These are phyloP conservation scores for Tridacna crocea DNA, from an alignment of 2,888 invertebrate species.

Conservation along the genomic window DNA sequence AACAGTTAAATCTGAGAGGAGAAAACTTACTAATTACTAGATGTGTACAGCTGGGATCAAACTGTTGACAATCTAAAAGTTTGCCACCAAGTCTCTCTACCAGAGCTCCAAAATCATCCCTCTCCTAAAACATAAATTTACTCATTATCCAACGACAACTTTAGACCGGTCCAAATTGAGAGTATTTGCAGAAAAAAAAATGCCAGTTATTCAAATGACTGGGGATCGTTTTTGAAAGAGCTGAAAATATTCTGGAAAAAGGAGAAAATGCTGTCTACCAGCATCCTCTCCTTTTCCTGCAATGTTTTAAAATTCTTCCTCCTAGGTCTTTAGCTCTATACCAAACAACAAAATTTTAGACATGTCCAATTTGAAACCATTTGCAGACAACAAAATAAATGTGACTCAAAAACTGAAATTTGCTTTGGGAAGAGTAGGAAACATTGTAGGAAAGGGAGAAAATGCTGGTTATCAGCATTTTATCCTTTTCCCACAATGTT, in stretches of 20 bases:
- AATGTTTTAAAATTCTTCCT: background rate
- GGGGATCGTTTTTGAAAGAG: background rate
- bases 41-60: conserved; percentile 90
- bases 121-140: conserved; percentile 72
- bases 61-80: conserved; percentile 86
- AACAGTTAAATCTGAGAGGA: too few species aligned
- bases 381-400: too few species aligned
- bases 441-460: background rate
- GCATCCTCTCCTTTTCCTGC: background rate
- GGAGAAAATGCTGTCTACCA: background rate
- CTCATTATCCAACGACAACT: background rate
- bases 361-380: too few species aligned
- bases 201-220: background rate
- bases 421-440: too few species aligned
- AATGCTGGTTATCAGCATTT: background rate
- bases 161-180: background rate
- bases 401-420: too few species aligned
- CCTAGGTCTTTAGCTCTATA: too few species aligned
- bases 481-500: conserved; percentile 3
- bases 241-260: background rate
- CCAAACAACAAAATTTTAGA: too few species aligned
- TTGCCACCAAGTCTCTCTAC: conserved; percentile 88
- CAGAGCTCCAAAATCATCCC: conserved; percentile 85
- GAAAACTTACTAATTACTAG: conserved; percentile 88
- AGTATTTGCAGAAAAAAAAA: background rate